phyloP scores from a whole-genome alignment of 1,140 invertebrate genomes.

The Sogatella furcifera region DNA sequence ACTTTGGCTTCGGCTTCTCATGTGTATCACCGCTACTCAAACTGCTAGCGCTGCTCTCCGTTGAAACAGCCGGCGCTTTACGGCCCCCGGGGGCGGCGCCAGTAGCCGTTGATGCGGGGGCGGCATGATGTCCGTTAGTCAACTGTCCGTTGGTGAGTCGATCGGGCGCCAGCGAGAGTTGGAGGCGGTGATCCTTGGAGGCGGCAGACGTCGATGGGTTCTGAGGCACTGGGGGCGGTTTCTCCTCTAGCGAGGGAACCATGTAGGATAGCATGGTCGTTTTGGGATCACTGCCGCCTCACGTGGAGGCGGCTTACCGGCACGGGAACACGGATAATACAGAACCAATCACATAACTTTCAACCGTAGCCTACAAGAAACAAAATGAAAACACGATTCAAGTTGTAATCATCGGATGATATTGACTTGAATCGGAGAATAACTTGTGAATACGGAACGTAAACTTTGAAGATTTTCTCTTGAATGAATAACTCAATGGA shows the following conservation, averaged over 20 bases:
- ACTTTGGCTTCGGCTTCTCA: constrained; percentile 21
- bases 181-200: constrained; percentile 7
- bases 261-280: constrained; percentile 49
- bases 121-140: constrained; percentile 16
- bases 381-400: too few relatives aligned
- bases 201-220: constrained; percentile 28
- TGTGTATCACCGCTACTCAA: constrained; percentile 11
- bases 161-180: constrained; percentile 8
- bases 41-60: constrained; percentile 20
- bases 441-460: too few relatives aligned
- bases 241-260: constrained; percentile 49
- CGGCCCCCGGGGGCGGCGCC: background rate
- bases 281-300: background rate
- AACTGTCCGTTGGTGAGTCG: constrained; percentile 8
- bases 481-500: too few relatives aligned
- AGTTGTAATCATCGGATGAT: too few relatives aligned
- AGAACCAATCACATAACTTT: too few relatives aligned
- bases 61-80: constrained; percentile 7
- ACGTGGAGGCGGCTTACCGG: too few relatives aligned
- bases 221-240: constrained; percentile 43
- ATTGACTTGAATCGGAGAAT: too few relatives aligned
- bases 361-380: too few relatives aligned
- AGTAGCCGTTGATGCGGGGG: background rate
- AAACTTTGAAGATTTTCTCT: too few relatives aligned
- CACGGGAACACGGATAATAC: too few relatives aligned